These are phyloP conservation scores for Trachops cirrhosus DNA, from an alignment of 2,797 vertebrate genomes.

Conservation along the genomic window DNA sequence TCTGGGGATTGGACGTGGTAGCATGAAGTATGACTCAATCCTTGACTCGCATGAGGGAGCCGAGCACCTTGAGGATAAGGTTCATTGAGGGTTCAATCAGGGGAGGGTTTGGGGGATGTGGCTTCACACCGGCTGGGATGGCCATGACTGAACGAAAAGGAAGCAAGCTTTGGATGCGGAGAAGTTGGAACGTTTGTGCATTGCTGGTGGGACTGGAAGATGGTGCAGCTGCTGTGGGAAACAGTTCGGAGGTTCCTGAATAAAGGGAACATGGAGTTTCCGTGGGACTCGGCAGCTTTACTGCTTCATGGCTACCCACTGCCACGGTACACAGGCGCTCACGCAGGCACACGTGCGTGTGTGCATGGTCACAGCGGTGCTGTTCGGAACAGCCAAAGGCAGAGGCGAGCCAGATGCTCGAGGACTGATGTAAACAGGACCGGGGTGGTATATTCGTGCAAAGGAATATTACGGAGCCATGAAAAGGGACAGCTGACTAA, in stretches of 20 bases:
- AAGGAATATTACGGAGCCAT: background rate
- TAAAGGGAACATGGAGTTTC: background rate
- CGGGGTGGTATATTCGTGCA: too few species aligned
- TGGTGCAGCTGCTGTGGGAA: background rate
- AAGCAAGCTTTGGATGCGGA: background rate
- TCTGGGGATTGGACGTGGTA: background rate
- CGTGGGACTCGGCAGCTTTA: background rate
- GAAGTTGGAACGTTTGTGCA: rapidly evolving
- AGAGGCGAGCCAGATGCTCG: background rate
- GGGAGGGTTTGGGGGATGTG: background rate
- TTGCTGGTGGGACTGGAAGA: background rate
- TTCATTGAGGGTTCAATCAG: background rate
- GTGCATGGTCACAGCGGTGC: background rate
- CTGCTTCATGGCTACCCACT: too few species aligned
- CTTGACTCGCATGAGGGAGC: background rate
- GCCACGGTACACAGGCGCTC: background rate
- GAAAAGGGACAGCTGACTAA: background rate
- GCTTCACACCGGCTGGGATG: background rate
- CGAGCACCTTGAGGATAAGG: background rate
- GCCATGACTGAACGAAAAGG: background rate
- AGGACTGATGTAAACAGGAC: background rate
- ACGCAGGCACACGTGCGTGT: background rate
- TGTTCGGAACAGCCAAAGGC: background rate
- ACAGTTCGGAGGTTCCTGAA: background rate
- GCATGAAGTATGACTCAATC: background rate